Conservation (phyloP, 2,797 vertebrate genomes). For the Chanos chanos region DNA sequence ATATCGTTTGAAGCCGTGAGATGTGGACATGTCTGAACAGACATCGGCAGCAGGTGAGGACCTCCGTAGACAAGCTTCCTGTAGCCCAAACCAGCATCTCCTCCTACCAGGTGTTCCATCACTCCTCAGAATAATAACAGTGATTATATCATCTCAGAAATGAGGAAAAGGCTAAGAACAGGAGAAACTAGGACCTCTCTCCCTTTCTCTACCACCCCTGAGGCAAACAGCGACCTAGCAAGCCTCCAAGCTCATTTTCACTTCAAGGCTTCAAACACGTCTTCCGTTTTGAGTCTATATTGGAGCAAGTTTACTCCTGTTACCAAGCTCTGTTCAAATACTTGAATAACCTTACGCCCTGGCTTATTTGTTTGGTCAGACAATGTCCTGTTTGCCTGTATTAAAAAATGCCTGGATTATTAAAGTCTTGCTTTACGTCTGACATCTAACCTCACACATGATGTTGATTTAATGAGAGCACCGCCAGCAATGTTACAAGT, state of each 20-base stretch:
- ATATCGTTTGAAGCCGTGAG: slow-evolving; percentile 5
- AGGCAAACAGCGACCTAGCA: neutral
- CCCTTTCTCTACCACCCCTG: neutral
- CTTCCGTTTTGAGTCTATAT: neutral
- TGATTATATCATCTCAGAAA: slow-evolving; percentile 47
- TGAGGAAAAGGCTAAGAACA: slow-evolving; percentile 11
- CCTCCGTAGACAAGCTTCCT: slow-evolving; percentile 25
- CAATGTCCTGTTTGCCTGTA: slow-evolving; percentile 8
- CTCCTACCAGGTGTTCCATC: slow-evolving; percentile 50
- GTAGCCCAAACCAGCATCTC: slow-evolving; percentile 19
- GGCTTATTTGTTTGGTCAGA: slow-evolving; percentile 8
- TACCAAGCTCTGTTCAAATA: no score
- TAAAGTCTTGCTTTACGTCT: slow-evolving; percentile 12
- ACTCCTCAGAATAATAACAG: slow-evolving; percentile 46
- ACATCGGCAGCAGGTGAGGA: slow-evolving; percentile 33
- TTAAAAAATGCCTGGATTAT: no score
- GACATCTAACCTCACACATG: slow-evolving; percentile 49
- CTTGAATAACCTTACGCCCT: neutral
- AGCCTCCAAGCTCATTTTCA: no score
- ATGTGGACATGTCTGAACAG: slow-evolving; percentile 36
- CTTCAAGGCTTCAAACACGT: no score
- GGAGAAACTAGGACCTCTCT: neutral
- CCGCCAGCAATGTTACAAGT: slow-evolving; percentile 51
- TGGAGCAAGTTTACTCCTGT: neutral
- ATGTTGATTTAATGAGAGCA: slow-evolving; percentile 52